Evolutionary conservation across 2,113 vertebrate species (phyloP).

Genomic region (Myrmecophaga tridactyla): DNA sequence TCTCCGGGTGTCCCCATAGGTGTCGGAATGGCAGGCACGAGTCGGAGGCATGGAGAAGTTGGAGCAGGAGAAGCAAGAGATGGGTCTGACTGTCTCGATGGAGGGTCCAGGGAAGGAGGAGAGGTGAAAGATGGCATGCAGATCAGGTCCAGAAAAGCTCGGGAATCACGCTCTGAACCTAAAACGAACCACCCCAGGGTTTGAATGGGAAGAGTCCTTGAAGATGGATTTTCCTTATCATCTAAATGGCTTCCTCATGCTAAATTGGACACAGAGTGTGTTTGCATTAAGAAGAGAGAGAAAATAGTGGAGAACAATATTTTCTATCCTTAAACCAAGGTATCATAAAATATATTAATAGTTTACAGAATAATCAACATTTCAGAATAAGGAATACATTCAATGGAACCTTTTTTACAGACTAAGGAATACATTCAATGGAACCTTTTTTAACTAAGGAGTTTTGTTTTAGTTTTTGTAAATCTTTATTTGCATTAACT

Average conservation of each 20-base stretch:
- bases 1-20: not conserved
- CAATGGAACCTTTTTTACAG: not conserved
- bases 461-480: not conserved
- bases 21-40: accelerated
- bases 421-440: not conserved
- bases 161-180: accelerated
- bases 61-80: not conserved
- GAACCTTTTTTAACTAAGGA: too few species aligned
- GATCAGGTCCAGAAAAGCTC: accelerated
- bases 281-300: not conserved
- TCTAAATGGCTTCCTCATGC: not conserved
- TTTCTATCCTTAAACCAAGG: not conserved
- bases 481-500: not conserved
- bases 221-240: accelerated
- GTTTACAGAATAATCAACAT: not conserved
- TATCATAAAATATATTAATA: not conserved
- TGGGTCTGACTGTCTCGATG: accelerated
- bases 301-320: not conserved
- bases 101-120: not conserved
- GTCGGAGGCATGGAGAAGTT: accelerated
- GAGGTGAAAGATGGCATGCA: accelerated
- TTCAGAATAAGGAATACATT: not conserved
- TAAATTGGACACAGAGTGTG: not conserved
- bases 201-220: accelerated
- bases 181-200: accelerated